A percentile compares a stretch with the other conserved stretches of the same genome.
These are phyloP conservation scores for Chroicocephalus ridibundus DNA, from an alignment of 2,113 vertebrate species.

Conservation along the genomic window DNA sequence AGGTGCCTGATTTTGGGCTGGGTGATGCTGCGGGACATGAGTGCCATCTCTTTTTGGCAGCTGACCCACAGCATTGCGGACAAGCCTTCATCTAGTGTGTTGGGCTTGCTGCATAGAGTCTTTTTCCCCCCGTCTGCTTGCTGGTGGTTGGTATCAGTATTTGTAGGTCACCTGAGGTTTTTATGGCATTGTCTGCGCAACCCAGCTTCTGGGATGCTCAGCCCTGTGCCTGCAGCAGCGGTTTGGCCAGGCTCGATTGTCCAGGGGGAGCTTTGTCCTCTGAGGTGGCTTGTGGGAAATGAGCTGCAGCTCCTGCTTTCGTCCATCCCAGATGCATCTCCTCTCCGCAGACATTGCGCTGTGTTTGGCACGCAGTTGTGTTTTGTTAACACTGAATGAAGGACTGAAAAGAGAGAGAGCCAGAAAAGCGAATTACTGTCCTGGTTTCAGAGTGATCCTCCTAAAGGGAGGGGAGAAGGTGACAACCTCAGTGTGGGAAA, in stretches of 20 bases:
- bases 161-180: background rate
- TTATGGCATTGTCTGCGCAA: background rate
- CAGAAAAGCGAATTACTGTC: constrained; percentile 2
- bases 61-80: fast-evolving
- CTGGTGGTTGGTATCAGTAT: background rate
- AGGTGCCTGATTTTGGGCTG: background rate
- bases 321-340: background rate
- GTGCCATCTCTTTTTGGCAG: fast-evolving
- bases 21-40: fast-evolving
- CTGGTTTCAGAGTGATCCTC: background rate
- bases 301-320: background rate
- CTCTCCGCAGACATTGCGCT: background rate
- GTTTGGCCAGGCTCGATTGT: background rate
- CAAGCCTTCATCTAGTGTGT: fast-evolving
- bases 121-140: background rate
- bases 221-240: background rate
- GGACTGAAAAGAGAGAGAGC: background rate
- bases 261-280: background rate
- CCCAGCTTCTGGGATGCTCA: background rate
- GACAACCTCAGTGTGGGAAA: constrained; percentile 42
- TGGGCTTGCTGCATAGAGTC: background rate
- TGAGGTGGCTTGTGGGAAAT: background rate
- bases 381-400: constrained; percentile 31
- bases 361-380: background rate
- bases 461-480: constrained; percentile 15